phyloP scores from a whole-genome alignment of 2,888 invertebrate species.

The Spilarctia lutea region DNA sequence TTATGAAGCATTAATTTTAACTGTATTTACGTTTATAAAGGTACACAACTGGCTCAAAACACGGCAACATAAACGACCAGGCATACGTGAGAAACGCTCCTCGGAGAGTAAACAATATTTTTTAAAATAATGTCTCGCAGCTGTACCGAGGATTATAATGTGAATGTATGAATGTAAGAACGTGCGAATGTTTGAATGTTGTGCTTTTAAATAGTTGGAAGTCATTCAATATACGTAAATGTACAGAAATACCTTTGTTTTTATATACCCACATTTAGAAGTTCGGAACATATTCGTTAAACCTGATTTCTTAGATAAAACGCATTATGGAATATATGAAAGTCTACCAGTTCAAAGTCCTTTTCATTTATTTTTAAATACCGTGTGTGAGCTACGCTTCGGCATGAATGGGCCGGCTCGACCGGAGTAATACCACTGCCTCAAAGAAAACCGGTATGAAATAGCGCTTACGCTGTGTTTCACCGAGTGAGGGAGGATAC shows the following conservation, averaged over 20 bases:
- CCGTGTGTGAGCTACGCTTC: too few relatives aligned
- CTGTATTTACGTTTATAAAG: constrained; percentile 39
- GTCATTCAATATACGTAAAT: constrained; percentile 27
- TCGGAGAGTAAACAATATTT: constrained; percentile 59
- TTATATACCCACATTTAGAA: not conserved
- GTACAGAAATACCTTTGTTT: constrained; percentile 1
- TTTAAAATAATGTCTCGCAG: constrained; percentile 64
- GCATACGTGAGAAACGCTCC: constrained; percentile 53
- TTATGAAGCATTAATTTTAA: constrained; percentile 46
- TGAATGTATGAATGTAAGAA: constrained; percentile 25
- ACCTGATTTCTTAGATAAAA: not conserved
- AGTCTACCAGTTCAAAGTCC: not conserved
- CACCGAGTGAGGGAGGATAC: too few relatives aligned
- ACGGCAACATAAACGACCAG: constrained; percentile 50
- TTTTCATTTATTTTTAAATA: not conserved
- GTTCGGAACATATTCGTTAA: not conserved
- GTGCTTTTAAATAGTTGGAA: constrained; percentile 25
- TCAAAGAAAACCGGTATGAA: too few relatives aligned
- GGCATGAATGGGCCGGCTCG: too few relatives aligned
- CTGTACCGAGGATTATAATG: constrained; percentile 51
- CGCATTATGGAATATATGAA: not conserved
- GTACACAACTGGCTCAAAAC: constrained; percentile 42
- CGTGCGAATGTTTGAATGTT: constrained; percentile 27
- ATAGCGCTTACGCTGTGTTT: too few relatives aligned
- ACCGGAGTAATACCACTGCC: too few relatives aligned